phyloP scores from a whole-genome alignment of 2,797 vertebrate genomes.

The Tenualosa ilisha region DNA sequence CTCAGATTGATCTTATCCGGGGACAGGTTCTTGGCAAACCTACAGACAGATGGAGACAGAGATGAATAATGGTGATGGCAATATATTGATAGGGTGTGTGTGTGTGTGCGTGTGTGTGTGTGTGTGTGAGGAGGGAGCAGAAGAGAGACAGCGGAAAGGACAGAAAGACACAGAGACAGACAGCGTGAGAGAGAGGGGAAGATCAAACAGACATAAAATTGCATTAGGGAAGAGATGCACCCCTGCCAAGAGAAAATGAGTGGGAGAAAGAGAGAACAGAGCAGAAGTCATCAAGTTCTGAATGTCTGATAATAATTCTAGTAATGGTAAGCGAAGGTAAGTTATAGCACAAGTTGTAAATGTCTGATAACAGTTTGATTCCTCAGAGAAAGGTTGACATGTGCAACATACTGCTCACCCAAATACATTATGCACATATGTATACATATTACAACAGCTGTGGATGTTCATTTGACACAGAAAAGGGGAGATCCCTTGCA shows the following conservation, averaged over 20 bases:
- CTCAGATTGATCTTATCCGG: conserved; percentile 99
- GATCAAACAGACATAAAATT: background rate
- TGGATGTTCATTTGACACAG: background rate
- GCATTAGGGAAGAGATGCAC: too few relatives aligned
- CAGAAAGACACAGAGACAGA: background rate
- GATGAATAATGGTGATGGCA: conserved; percentile 56
- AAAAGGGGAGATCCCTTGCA: background rate
- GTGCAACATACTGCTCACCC: too few relatives aligned
- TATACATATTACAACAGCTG: too few relatives aligned
- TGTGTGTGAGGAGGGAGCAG: background rate
- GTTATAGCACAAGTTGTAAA: too few relatives aligned
- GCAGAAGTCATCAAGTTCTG: too few relatives aligned
- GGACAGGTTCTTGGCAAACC: conserved; percentile 97
- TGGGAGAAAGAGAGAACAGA: too few relatives aligned
- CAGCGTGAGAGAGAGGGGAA: background rate
- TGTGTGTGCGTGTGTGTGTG: background rate
- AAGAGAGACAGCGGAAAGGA: background rate
- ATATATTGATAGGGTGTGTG: conserved; percentile 31
- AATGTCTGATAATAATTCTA: too few relatives aligned
- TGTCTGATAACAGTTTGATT: too few relatives aligned
- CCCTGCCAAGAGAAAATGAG: too few relatives aligned
- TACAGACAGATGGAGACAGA: conserved; percentile 54
- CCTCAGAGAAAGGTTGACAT: too few relatives aligned
- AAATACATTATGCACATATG: too few relatives aligned
- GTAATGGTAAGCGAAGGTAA: too few relatives aligned